Base-by-base conservation (phyloP, 2,888 invertebrate species). In the Pharmacophagus antenor region DNA sequence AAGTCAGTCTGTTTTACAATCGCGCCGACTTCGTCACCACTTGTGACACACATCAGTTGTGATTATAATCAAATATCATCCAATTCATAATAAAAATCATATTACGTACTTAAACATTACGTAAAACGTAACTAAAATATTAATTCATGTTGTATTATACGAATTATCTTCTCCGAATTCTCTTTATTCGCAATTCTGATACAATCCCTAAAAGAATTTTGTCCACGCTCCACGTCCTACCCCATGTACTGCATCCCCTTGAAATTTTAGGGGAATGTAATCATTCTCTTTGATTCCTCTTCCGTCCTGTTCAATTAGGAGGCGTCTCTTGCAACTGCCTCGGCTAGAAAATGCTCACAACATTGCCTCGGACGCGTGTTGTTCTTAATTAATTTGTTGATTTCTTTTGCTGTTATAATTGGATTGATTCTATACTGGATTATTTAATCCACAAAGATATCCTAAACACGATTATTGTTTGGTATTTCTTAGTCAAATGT, bases 271-370 rank as follows among this genome's bases (percentile, higher is more conserved):
- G 88, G 88, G 88, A 85, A 82, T 79, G 82, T 83, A 84, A 88
- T 88, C 86, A 87, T 88, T 86, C 84, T 84, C 84, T 88, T 88
- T 88, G 88, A 89, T 88, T 88, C 77, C 77, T 84, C 79, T 84
- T 81, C 84, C 88, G 78, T 85, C 84, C 84, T 81, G 87, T 88
- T 88, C 88, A 90, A 90, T 90, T 89, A 90, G 85, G 76, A 86
- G 84, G 82, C 85, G 82, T 79, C 83, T 84, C 79, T 81, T 79
- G 82, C 80, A 68, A 72, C 69, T 79, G 81, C 77, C 79, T 83
- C 77, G 73, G 75, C 74, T 73, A 77, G 75, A 79, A 81, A 82
- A 74, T 76, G 70, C 70, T 66, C 66, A 67, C 66, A 66, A 69
- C 65, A 12, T 67, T 65, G 64, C 63, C 63, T 64, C 65, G 65